phyloP scores from a whole-genome alignment of 37 sponge, comb jelly and placozoan species.

The Tethya wilhelma region DNA sequence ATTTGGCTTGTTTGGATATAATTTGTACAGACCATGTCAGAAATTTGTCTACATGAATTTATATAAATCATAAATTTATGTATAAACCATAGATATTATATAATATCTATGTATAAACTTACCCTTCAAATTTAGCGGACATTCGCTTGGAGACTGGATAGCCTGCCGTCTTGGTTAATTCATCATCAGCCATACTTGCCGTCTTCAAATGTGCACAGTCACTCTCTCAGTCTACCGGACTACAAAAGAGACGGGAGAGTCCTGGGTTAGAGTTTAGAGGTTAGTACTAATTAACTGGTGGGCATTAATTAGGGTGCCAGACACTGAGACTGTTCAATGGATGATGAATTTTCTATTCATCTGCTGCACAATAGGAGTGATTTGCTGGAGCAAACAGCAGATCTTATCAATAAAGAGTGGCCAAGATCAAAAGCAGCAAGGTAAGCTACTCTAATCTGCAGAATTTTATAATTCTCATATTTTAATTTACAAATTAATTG shows the following conservation, averaged over 20 bases:
- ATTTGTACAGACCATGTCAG: not conserved
- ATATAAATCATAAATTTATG: not conserved
- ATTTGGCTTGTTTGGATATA: too few species aligned
- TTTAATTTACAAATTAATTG: not conserved
- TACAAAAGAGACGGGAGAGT: too few species aligned
- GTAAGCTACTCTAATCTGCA: too few species aligned
- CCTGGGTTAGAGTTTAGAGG: too few species aligned
- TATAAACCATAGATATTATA: not conserved
- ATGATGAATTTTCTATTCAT: conserved; percentile 3
- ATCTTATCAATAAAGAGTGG: conserved; percentile 60
- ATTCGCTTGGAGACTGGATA: conserved; percentile 69
- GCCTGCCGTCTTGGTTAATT: conserved; percentile 45
- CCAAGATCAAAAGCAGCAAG: conserved; percentile 57
- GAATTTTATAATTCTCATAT: too few species aligned
- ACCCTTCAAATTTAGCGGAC: conserved; percentile 77
- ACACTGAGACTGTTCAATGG: not conserved
- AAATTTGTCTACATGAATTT: not conserved
- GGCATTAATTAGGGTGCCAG: not conserved
- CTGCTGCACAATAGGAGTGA: conserved; percentile 26
- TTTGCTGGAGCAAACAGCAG: conserved; percentile 39
- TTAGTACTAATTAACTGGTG: too few species aligned
- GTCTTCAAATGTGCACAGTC: too few species aligned
- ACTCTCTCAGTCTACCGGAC: not conserved
- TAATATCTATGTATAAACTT: conserved; percentile 15
- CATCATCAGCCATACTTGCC: too few species aligned